These are phyloP conservation scores for Marronus borbonicus DNA, from an alignment of 2,888 invertebrate species.

Conservation along the genomic window DNA sequence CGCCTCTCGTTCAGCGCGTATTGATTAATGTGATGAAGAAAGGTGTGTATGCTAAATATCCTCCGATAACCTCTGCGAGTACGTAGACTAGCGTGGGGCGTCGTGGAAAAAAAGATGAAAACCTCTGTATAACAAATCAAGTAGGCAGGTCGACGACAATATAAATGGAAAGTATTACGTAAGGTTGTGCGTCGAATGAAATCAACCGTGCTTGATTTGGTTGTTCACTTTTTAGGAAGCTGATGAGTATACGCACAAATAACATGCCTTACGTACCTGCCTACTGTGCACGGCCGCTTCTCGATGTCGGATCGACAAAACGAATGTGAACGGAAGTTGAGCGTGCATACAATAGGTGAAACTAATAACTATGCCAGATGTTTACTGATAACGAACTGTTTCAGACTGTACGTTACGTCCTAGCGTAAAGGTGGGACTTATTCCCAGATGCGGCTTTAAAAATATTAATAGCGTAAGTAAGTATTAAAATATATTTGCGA, in stretches of 20 bases:
- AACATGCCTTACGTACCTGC: slow-evolving; percentile 4
- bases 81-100: slow-evolving; percentile 12
- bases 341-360: slow-evolving; percentile 41
- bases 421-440: slow-evolving; percentile 13
- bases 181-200: slow-evolving; percentile 33
- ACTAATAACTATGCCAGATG: slow-evolving; percentile 46
- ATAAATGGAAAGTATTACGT: slow-evolving; percentile 33
- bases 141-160: slow-evolving; percentile 41
- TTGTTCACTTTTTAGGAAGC: slow-evolving; percentile 40
- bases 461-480: neutral
- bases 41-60: slow-evolving; percentile 34
- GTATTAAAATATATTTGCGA: neutral
- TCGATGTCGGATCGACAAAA: slow-evolving; percentile 32
- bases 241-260: neutral
- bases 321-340: slow-evolving; percentile 39
- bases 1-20: slow-evolving; percentile 1
- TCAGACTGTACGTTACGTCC: slow-evolving; percentile 16
- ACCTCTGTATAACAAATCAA: slow-evolving; percentile 31
- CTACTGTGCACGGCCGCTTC: neutral
- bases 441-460: slow-evolving; percentile 10
- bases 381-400: slow-evolving; percentile 31
- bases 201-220: slow-evolving; percentile 35
- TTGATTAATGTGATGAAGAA: slow-evolving; percentile 31
- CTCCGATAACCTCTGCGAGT: slow-evolving; percentile 16
- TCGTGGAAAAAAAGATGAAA: neutral